Percentiles rank a stretch among this genome's conserved stretches.
Conservation (phyloP, 2,888 invertebrate species). For the Brachyopa scutellaris region DNA sequence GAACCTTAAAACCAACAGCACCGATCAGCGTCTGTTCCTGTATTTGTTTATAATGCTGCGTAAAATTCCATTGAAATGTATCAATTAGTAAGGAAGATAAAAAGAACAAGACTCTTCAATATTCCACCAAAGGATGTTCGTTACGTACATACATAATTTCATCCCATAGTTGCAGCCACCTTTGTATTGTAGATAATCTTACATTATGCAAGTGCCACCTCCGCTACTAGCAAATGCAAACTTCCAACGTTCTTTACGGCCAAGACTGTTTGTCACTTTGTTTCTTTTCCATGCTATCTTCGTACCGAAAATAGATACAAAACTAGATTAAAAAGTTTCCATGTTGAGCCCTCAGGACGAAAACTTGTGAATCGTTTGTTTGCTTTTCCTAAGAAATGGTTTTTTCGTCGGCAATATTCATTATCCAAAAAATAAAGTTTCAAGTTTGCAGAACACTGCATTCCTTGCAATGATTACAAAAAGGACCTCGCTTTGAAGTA, state of each 20-base stretch:
- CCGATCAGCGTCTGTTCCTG: no score
- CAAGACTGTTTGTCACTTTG: conserved; percentile 10
- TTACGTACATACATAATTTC: no score
- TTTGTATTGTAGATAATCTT: background rate
- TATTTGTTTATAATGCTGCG: no score
- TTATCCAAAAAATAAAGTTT: conserved; percentile 21
- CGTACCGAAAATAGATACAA: background rate
- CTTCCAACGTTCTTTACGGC: background rate
- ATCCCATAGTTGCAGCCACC: no score
- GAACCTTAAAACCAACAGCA: no score
- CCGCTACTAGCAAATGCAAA: background rate
- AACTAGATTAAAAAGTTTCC: conserved; percentile 38
- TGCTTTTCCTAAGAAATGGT: background rate
- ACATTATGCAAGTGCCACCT: background rate
- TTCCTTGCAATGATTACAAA: conserved; percentile 10
- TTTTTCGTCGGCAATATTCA: conserved; percentile 13
- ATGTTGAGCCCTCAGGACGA: background rate
- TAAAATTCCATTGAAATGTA: no score
- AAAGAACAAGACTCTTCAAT: no score
- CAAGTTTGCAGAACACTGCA: conserved; percentile 20
- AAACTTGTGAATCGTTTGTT: conserved; percentile 13
- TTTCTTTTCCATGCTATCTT: background rate
- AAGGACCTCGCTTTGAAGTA: conserved; percentile 11
- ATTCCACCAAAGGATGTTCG: no score
- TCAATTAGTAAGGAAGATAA: no score